Percentiles rank a stretch among this genome's conserved stretches.
Conservation (phyloP, 2,888 invertebrate genomes). For the Polietes domitor region DNA sequence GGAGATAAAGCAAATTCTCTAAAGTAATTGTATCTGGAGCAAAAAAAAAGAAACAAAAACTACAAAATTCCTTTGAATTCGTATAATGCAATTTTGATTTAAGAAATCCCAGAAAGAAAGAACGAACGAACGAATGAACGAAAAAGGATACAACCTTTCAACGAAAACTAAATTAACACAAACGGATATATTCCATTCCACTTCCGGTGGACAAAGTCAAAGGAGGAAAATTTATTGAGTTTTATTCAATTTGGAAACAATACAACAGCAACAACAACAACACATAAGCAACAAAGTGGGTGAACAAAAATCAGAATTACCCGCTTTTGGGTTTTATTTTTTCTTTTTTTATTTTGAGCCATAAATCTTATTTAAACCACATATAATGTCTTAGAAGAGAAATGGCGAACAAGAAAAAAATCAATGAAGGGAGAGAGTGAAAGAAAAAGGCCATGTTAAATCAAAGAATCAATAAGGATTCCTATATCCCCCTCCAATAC, state of each 20-base stretch:
- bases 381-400: constrained; percentile 48
- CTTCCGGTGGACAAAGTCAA: not conserved
- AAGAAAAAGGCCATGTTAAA: constrained; percentile 37
- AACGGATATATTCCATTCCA: constrained; percentile 22
- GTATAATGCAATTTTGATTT: constrained; percentile 34
- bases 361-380: constrained; percentile 65
- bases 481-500: not conserved
- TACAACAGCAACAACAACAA: constrained; percentile 23
- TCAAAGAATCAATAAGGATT: constrained; percentile 54
- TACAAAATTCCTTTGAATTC: not conserved
- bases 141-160: constrained; percentile 16
- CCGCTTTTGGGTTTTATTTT: not conserved
- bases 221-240: constrained; percentile 30
- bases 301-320: constrained; percentile 6
- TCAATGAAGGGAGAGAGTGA: not conserved
- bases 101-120: not conserved
- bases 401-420: not conserved
- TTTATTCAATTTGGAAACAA: constrained; percentile 32
- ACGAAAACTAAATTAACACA: constrained; percentile 44
- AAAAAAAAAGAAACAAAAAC: too few species aligned
- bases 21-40: too few species aligned
- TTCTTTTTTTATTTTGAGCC: not conserved
- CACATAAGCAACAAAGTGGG: not conserved
- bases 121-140: not conserved
- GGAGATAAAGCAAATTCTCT: not conserved